phyloP scores from a whole-genome alignment of 2,888 invertebrate species.

The Temnothorax rugatulus region DNA sequence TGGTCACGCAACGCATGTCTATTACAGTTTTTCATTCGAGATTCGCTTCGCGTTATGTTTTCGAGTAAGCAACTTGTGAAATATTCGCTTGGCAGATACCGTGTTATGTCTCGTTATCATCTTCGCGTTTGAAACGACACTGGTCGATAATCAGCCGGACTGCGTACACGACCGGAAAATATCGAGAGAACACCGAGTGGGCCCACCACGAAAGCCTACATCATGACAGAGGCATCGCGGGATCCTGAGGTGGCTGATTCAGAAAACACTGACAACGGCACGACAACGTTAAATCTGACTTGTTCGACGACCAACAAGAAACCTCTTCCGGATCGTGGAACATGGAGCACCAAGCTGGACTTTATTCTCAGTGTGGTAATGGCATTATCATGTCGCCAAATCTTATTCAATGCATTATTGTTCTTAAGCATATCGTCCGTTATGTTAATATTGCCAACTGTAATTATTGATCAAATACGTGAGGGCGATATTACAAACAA shows the following conservation, averaged over 20 bases:
- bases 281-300: conserved; percentile 81
- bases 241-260: conserved; percentile 83
- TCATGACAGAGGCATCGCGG: conserved; percentile 83
- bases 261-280: conserved; percentile 79
- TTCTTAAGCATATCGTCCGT: background rate
- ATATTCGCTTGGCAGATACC: conserved; percentile 64
- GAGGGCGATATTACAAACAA: background rate
- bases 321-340: conserved; percentile 92
- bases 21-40: background rate
- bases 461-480: background rate
- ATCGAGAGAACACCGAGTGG: conserved; percentile 34
- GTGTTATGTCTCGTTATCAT: conserved; percentile 81
- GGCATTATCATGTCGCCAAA: background rate
- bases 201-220: conserved; percentile 26
- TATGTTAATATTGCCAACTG: background rate
- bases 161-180: conserved; percentile 29
- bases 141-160: conserved; percentile 56
- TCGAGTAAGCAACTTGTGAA: background rate
- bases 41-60: background rate
- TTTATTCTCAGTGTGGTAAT: conserved; percentile 95
- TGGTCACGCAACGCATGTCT: background rate
- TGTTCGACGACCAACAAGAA: conserved; percentile 75
- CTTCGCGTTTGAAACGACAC: conserved; percentile 71
- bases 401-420: conserved; percentile 6
- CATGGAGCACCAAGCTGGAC: conserved; percentile 96